Evolutionary conservation across 2,888 invertebrate genomes (phyloP), one percentile per base, ranked within the genome.

Genomic region (Margaritifera margaritifera): DNA sequence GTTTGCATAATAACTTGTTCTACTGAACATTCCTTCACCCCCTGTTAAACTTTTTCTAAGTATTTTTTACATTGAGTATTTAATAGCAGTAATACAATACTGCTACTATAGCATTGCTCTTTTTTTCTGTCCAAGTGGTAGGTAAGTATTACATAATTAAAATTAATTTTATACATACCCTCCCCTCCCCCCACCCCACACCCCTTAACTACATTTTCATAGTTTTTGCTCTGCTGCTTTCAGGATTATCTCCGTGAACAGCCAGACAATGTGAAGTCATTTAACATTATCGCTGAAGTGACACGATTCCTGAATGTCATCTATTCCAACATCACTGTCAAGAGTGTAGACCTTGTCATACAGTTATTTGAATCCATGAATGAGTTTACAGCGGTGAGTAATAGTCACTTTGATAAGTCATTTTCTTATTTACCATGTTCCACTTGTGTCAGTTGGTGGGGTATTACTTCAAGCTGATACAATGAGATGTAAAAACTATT

Each of bases 211-310:
- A n/a, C n/a, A 42, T 42, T 42, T 42, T 11, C 15, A 31, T 31
- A 31, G 31, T 31, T 3, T 5, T 31, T 31, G 31, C 31, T 42
- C 42, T 19, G 22, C 52, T 57, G 62, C 51, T 78, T 72, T 2
- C 72, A 90, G 89, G 86, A 90, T 71, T 90, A 90, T 74, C 84
- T 90, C 52, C 76, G 90, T 60, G 90, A 90, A 66, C 90, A 90
- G 71, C 88, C 88, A 6, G 89, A 89, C 80, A 90, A 90, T 76
- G 85, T 90, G 55, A 90, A 90, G 78, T 88, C 89, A 0, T 88
- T 90, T 71, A 89, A 90, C 82, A 84, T 90, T 68, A 86, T 90
- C 8, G 88, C 86, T 6, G 90, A 90, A 72, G 87, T 89, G 55
- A 86, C 88, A 4, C 80, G 87, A 59, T 89, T 90, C 77, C 81